Evolutionary conservation across 2,888 invertebrate genomes (phyloP), one percentile per base, ranked within the genome.

Genomic region (Ethmia dodecea): DNA sequence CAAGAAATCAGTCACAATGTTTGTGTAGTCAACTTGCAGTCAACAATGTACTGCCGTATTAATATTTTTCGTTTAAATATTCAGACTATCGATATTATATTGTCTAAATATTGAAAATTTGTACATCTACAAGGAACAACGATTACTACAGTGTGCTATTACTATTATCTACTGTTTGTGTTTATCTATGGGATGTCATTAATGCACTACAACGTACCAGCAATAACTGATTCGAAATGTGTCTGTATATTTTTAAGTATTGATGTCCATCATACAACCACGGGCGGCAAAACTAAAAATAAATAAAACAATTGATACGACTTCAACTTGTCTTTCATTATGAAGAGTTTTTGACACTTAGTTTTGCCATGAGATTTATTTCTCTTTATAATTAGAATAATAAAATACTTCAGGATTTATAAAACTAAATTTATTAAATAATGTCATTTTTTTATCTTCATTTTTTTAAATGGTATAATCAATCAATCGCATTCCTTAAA

Each of bases 211-310:
- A 51, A 74, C 74, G 55, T 76, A 76, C 75, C 75, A 59, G 60
- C 34, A 42, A 40, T 46, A 52, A 42, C 46, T 44, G 51, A 53
- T 51, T 52, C 47, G 42, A 51, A 53, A 50, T 52, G 55, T 8
- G 51, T 51, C 43, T 55, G 50, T 50, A 44, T 55, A 50, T 50
- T 53, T 56, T 52, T 46, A 49, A 43, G 53, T 52, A 52, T 22
- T n/a, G n/a, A 42, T 47, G 60, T 60, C 52, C 72, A 53, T 81
- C 78, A 81, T 52, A 80, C 70, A 64, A 78, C 76, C 70, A 80
- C 73, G 39, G 81, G 81, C 75, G 80, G 80, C 76, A 81, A 68
- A 57, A 81, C 81, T 81, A 81, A 76, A 80, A 79, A 74, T 67
- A 67, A 72, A 70, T 46, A 41, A 51, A 49, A n/a, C n/a, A n/a